Evolutionary conservation across 2,888 invertebrate genomes (phyloP), one percentile per base, ranked within the genome.

Genomic region (Sesia apiformis): DNA sequence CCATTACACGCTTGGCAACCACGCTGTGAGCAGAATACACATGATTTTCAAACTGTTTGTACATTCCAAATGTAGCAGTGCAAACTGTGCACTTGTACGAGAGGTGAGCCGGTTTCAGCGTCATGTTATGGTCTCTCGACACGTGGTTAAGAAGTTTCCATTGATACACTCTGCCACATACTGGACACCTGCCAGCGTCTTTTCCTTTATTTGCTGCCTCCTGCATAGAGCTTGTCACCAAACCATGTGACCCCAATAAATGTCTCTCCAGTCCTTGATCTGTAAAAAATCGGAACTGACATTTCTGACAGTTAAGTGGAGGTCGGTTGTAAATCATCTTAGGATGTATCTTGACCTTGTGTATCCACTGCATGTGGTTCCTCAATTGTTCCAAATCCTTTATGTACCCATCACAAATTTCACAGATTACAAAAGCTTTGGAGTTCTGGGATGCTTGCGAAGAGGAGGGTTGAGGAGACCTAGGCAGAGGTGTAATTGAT

Each of bases 341-440:
- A 56, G 97, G 97, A 90, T 97, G 97, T 75, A 97, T 97, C 84
- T 97, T 97, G 60, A 97, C 97, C 91, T 98, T 97, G 83, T 98
- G 98, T 79, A 98, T 97, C 96, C 97, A 98, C 78, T 97, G 97
- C 96, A 98, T 98, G 78, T 98, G 98, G 81, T 97, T 97, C 64
- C 98, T 91, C 65, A 98, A 89, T 79, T 98, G 97, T 78, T 97
- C 97, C 79, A 97, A 90, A 86, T 98, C 98, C 90, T 98, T 97
- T 63, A 98, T 98, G 77, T 98, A 98, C 52, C 98, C 98, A 82
- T 98, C 98, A 87, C 98, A 98, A 67, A 98, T 97, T 91, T 98
- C 98, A 86, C 98, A 98, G 67, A 97, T 97, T 63, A 97, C 97
- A 87, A 97, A 97, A 61, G 94, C 94, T 81, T 96, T 96, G n/a